These are phyloP conservation scores for Aphis craccivora DNA, from an alignment of 1,140 invertebrate species.

Conservation along the genomic window DNA sequence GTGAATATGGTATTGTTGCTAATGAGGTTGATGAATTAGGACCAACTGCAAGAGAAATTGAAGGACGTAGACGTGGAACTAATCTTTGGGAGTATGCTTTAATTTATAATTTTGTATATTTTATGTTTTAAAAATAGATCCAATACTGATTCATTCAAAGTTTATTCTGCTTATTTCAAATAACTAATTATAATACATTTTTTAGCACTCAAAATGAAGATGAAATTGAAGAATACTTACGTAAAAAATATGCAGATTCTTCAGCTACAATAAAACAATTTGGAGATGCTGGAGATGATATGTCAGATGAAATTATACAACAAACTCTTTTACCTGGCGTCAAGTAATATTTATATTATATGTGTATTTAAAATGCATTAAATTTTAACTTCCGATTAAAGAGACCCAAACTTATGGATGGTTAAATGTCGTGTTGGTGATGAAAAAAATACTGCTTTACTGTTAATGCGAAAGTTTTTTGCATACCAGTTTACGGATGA, in stretches of 20 bases:
- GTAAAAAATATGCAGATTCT: conserved; percentile 93
- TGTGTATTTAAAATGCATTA: background rate
- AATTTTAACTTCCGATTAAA: conserved; percentile 63
- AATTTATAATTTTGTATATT: background rate
- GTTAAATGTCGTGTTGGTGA: conserved; percentile 97
- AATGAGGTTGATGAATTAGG: conserved; percentile 90
- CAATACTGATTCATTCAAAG: background rate
- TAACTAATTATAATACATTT: background rate
- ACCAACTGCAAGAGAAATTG: conserved; percentile 92
- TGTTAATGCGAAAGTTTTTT: conserved; percentile 95
- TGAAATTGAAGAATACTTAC: conserved; percentile 94
- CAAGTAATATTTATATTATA: conserved; percentile 71
- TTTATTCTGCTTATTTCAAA: background rate
- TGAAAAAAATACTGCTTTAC: conserved; percentile 88
- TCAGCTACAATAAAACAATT: conserved; percentile 81
- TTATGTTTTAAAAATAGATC: background rate
- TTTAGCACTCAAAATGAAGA: conserved; percentile 85
- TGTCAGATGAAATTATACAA: conserved; percentile 98
- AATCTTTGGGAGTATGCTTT: conserved; percentile 86
- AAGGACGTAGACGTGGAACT: conserved; percentile 83
- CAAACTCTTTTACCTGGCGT: conserved; percentile 95
- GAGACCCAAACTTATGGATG: conserved; percentile 99
- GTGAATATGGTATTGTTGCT: conserved; percentile 84
- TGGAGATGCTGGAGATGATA: conserved; percentile 92
- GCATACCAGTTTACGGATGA: conserved; percentile 86